Percentiles rank a stretch among this genome's conserved stretches.
These are phyloP conservation scores for Alloplasta piceator DNA, from an alignment of 2,888 invertebrate genomes.

Conservation along the genomic window DNA sequence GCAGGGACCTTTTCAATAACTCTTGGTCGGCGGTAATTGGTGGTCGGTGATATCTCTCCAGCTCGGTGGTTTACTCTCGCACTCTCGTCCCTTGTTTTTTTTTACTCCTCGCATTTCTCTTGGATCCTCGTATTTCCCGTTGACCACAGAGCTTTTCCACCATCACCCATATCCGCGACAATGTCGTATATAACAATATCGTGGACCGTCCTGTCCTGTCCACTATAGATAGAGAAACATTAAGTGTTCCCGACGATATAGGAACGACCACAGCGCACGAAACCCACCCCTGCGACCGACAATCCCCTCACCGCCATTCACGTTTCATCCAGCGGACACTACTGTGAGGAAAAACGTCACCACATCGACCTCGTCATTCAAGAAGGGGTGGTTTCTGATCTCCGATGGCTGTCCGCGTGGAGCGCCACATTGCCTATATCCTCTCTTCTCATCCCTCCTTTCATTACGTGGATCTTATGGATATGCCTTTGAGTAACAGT, in stretches of 20 bases:
- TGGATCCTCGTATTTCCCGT: conserved; percentile 67
- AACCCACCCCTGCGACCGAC: conserved; percentile 20
- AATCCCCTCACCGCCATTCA: conserved; percentile 11
- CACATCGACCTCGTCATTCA: conserved; percentile 52
- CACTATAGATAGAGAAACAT: conserved; percentile 82
- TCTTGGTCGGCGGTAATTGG: conserved; percentile 80
- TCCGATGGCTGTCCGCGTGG: conserved; percentile 54
- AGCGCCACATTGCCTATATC: conserved; percentile 64
- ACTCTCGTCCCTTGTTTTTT: conserved; percentile 42
- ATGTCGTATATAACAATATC: conserved; percentile 83
- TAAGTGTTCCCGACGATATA: conserved; percentile 78
- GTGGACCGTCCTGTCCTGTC: conserved; percentile 76
- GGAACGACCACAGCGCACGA: conserved; percentile 64
- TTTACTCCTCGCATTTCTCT: conserved; percentile 63
- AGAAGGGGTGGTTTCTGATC: conserved; percentile 48
- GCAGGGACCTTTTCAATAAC: conserved; percentile 82
- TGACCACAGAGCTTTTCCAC: conserved; percentile 53
- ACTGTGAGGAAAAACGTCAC: conserved; percentile 39
- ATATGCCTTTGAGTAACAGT: conserved; percentile 65
- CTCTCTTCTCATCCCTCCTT: conserved; percentile 70
- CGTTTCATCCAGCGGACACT: conserved; percentile 34
- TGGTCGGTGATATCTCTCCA: conserved; percentile 78
- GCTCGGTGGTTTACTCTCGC: conserved; percentile 40
- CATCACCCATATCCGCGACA: conserved; percentile 73
- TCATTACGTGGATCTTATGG: conserved; percentile 76